Percentiles rank a stretch among this genome's conserved stretches.
These are phyloP conservation scores for Pogonophryne albipinna DNA, from an alignment of 2,797 vertebrate species.

Conservation along the genomic window DNA sequence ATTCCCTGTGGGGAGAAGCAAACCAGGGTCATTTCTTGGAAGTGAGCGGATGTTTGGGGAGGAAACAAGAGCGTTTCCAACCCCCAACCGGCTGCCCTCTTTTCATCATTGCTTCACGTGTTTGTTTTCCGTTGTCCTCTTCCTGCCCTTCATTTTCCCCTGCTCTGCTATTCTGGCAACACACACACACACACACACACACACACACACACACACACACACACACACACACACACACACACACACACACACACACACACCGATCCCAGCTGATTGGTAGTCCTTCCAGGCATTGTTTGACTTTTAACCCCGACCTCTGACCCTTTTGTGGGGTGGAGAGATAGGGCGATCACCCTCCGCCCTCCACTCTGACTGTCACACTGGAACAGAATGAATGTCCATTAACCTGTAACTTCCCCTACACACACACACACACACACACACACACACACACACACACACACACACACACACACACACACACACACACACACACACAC, in stretches of 20 bases:
- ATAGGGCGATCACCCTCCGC: conserved; percentile 3
- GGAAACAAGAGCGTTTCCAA: conserved; percentile 22
- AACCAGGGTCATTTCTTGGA: conserved; percentile 47
- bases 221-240: conserved; percentile 36
- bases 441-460: neutral
- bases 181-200: conserved; percentile 35
- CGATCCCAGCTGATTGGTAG: conserved; percentile 62
- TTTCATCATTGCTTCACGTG: conserved; percentile 26
- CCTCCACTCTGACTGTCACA: conserved; percentile 39
- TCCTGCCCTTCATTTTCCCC: conserved; percentile 54
- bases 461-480: neutral
- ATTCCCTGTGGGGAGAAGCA: conserved; percentile 47
- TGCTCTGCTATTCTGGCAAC: conserved; percentile 53
- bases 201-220: conserved; percentile 8
- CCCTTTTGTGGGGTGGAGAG: conserved; percentile 45
- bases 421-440: neutral
- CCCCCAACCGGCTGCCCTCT: conserved; percentile 44
- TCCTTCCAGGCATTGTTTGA: conserved; percentile 67
- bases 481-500: neutral
- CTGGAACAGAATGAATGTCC: conserved; percentile 64
- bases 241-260: conserved; percentile 29
- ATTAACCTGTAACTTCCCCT: conserved; percentile 59
- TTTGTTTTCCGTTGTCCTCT: conserved; percentile 58
- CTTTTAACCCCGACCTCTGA: conserved; percentile 70
- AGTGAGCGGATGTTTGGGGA: conserved; percentile 26